These are phyloP conservation scores for Spilosoma lubricipeda DNA, from an alignment of 2,888 invertebrate species.

Conservation along the genomic window DNA sequence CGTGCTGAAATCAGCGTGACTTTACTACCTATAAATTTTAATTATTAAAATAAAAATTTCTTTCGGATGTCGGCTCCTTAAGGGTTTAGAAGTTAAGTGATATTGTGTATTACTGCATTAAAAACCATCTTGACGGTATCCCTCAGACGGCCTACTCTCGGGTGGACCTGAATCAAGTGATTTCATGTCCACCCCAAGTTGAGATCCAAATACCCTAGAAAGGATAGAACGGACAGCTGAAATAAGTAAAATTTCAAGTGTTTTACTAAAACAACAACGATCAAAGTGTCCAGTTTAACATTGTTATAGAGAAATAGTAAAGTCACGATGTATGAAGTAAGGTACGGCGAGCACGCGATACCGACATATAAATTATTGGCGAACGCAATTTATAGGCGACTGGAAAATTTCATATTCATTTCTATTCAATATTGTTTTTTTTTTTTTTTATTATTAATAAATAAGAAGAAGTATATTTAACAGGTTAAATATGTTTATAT, in stretches of 20 bases:
- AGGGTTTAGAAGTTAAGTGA: neutral
- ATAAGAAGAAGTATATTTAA: too few species aligned
- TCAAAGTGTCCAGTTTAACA: constrained; percentile 17
- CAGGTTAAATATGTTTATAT: too few species aligned
- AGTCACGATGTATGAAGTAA: constrained; percentile 2
- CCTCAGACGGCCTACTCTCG: too few species aligned
- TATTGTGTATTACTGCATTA: too few species aligned
- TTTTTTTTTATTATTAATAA: too few species aligned
- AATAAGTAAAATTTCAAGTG: neutral
- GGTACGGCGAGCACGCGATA: constrained; percentile 44
- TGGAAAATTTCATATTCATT: neutral
- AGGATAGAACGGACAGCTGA: neutral
- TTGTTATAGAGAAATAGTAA: constrained; percentile 1
- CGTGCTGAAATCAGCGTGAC: too few species aligned
- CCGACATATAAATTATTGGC: constrained; percentile 37
- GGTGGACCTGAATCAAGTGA: too few species aligned
- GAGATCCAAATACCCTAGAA: neutral
- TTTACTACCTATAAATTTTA: too few species aligned
- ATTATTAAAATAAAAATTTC: neutral
- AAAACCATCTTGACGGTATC: too few species aligned
- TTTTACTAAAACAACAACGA: neutral
- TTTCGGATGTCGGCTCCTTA: too few species aligned
- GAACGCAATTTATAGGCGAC: constrained; percentile 7
- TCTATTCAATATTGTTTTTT: too few species aligned
- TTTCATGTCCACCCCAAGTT: neutral